phyloP scores from a whole-genome alignment of 2,888 invertebrate species.

The Euproctis similis region DNA sequence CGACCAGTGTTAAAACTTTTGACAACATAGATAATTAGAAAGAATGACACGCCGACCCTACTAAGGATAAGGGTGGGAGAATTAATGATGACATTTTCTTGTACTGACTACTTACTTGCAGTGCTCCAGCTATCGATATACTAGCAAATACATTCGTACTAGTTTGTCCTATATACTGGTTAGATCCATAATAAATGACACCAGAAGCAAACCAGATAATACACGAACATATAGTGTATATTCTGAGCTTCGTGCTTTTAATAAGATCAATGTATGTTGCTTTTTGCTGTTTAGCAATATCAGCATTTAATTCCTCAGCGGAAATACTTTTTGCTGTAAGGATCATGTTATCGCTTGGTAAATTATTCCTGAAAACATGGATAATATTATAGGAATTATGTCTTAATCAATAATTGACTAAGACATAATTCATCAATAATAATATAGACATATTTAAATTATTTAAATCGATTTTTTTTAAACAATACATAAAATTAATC shows the following conservation, averaged over 20 bases:
- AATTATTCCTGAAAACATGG: constrained; percentile 54
- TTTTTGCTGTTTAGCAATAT: constrained; percentile 27
- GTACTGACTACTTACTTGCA: constrained; percentile 31
- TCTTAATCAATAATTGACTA: too few species aligned
- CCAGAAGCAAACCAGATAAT: constrained; percentile 85
- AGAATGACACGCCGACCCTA: too few species aligned
- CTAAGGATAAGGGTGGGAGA: too few species aligned
- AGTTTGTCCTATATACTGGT: constrained; percentile 84
- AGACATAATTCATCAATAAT: not conserved
- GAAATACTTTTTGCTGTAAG: constrained; percentile 28
- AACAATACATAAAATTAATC: constrained; percentile 14
- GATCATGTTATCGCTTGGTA: constrained; percentile 48
- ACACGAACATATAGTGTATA: constrained; percentile 78
- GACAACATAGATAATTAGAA: too few species aligned
- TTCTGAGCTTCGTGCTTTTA: constrained; percentile 73
- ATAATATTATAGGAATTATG: too few species aligned
- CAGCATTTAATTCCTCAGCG: constrained; percentile 52
- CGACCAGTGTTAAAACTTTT: too few species aligned
- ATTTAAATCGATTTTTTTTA: too few species aligned
- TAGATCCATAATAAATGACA: constrained; percentile 86
- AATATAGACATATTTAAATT: too few species aligned
- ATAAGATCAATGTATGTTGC: constrained; percentile 77
- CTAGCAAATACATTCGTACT: constrained; percentile 86
- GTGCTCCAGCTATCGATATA: constrained; percentile 75
- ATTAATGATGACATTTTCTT: too few species aligned